phyloP scores from a whole-genome alignment of 2,113 vertebrate genomes.

The Amphiprion percula region DNA sequence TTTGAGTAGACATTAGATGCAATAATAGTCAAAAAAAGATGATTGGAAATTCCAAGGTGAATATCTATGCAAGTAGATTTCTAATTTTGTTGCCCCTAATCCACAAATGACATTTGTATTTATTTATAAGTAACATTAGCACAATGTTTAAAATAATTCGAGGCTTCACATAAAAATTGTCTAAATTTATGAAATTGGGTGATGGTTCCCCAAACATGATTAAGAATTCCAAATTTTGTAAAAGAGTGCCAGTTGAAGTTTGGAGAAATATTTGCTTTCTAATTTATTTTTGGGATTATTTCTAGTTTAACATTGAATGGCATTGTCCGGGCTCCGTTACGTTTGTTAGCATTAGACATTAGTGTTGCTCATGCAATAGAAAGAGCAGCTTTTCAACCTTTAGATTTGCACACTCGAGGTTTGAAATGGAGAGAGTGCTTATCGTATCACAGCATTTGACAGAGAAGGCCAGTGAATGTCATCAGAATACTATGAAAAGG shows the following conservation, averaged over 20 bases:
- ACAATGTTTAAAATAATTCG: not conserved
- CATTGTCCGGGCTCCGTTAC: not conserved
- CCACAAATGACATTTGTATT: not conserved
- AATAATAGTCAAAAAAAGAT: constrained; percentile 12
- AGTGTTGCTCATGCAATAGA: not conserved
- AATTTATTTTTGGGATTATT: not conserved
- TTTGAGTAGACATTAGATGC: constrained; percentile 7
- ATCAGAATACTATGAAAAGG: not conserved
- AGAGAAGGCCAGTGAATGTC: constrained; percentile 12
- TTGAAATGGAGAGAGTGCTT: not conserved
- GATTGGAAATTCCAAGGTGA: constrained; percentile 30
- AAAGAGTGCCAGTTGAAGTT: no score
- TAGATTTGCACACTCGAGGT: not conserved
- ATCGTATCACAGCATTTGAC: constrained; percentile 21
- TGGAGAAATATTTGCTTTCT: no score
- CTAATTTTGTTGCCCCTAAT: not conserved
- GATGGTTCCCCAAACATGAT: no score
- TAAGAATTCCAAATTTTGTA: not conserved
- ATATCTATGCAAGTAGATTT: constrained; percentile 61
- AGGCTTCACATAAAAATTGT: no score
- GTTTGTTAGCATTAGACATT: not conserved
- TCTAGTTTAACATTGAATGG: not conserved
- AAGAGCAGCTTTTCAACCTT: not conserved
- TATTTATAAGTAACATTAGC: not conserved
- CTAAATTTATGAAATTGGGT: no score